Conservation (phyloP, 2,888 invertebrate species). For the Eupelmus urozonus region DNA sequence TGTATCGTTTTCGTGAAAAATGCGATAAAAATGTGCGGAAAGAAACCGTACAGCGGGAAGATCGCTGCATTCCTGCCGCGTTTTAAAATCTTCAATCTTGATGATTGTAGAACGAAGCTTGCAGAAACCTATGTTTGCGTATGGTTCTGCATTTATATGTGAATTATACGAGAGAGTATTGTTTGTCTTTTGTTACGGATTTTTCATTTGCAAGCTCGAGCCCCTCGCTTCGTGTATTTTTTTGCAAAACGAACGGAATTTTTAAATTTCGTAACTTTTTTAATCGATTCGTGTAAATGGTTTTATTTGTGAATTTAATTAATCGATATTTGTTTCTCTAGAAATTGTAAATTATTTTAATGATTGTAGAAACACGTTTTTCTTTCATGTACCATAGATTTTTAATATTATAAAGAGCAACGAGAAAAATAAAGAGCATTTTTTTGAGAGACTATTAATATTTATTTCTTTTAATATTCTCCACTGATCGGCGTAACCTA, state of each 20-base stretch:
- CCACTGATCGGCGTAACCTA: conserved; percentile 57
- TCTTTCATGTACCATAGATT: conserved; percentile 47
- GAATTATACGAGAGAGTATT: conserved; percentile 26
- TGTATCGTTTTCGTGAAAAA: conserved; percentile 43
- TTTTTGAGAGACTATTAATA: conserved; percentile 29
- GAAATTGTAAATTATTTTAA: conserved; percentile 47
- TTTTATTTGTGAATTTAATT: conserved; percentile 37
- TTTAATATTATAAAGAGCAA: conserved; percentile 52
- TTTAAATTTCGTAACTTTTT: conserved; percentile 34
- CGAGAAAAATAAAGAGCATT: conserved; percentile 59
- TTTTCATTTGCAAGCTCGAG: conserved; percentile 43
- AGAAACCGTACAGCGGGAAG: conserved; percentile 26
- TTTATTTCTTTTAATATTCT: conserved; percentile 17
- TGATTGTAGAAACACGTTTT: conserved; percentile 33
- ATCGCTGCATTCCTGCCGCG: conserved; percentile 54
- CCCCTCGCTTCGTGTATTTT: conserved; percentile 41
- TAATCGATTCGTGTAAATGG: conserved; percentile 30
- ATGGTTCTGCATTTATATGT: not conserved
- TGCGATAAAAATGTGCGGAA: conserved; percentile 29
- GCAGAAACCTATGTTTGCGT: not conserved
- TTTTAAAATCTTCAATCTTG: conserved; percentile 43
- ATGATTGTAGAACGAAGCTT: conserved; percentile 24
- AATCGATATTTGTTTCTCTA: conserved; percentile 26
- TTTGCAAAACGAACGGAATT: conserved; percentile 28
- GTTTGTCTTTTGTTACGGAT: conserved; percentile 48